A percentile compares a stretch with the other conserved stretches of the same genome.
Conservation (phyloP, 1,140 invertebrate genomes). For the Anadara kagoshimensis region DNA sequence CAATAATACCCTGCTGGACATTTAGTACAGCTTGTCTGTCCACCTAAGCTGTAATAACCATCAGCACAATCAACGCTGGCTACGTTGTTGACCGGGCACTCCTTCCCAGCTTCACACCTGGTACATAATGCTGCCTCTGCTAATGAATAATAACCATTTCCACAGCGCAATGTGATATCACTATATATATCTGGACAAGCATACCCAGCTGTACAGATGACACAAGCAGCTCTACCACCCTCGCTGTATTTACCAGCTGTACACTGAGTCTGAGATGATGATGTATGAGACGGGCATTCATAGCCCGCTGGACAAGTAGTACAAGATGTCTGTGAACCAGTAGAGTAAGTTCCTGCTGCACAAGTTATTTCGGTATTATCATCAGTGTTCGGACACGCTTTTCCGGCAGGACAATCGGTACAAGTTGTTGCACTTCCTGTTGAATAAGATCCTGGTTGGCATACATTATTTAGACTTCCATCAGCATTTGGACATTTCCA, state of each 20-base stretch:
- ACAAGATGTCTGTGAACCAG: conserved; percentile 55
- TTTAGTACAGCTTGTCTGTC: conserved; percentile 53
- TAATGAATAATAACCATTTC: conserved; percentile 59
- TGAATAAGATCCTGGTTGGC: conserved; percentile 55
- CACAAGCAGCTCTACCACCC: conserved; percentile 57
- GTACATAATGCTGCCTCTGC: conserved; percentile 57
- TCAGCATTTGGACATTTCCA: conserved; percentile 60
- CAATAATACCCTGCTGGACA: conserved; percentile 68
- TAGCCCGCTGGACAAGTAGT: conserved; percentile 66
- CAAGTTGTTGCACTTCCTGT: conserved; percentile 48
- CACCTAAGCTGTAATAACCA: conserved; percentile 65
- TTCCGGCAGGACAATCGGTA: conserved; percentile 62
- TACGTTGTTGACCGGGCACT: conserved; percentile 58
- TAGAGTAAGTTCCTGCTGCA: conserved; percentile 45
- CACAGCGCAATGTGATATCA: conserved; percentile 49
- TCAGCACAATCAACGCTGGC: conserved; percentile 53
- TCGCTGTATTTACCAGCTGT: conserved; percentile 54
- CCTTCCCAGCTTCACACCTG: conserved; percentile 61
- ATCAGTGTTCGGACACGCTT: conserved; percentile 60
- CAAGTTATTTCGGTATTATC: conserved; percentile 50
- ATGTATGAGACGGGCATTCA: conserved; percentile 56
- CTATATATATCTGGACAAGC: conserved; percentile 63
- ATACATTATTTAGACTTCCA: conserved; percentile 55
- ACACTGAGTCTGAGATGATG: conserved; percentile 54
- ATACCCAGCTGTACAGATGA: conserved; percentile 64